Conservation (phyloP, 2,797 vertebrate genomes). For the Peromyscus attwateri region DNA sequence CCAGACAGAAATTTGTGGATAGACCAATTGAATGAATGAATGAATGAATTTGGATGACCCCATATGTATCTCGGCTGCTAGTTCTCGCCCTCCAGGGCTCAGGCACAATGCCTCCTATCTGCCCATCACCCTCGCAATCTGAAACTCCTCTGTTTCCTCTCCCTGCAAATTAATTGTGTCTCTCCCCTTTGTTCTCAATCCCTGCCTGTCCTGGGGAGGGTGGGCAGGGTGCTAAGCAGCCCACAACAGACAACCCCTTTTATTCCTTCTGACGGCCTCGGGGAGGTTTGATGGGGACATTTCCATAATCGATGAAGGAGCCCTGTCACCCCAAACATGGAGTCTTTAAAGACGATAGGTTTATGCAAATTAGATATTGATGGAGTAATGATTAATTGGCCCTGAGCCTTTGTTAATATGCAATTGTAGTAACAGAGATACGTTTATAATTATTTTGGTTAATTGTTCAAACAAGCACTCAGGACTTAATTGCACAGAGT, state of each 20-base stretch:
- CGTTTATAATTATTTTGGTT: constrained; percentile 95
- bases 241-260: constrained; percentile 90
- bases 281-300: constrained; percentile 94
- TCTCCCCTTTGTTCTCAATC: constrained; percentile 80
- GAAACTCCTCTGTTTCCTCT: not conserved
- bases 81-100: not conserved
- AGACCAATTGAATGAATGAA: not conserved
- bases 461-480: constrained; percentile 96
- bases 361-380: constrained; percentile 99
- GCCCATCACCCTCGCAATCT: not conserved
- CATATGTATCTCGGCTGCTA: not conserved
- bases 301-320: constrained; percentile 98
- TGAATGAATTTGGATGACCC: not conserved
- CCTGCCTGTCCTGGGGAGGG: constrained; percentile 83
- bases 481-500: constrained; percentile 88
- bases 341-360: constrained; percentile 97
- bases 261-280: constrained; percentile 94
- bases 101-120: not conserved
- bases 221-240: constrained; percentile 87
- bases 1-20: not conserved
- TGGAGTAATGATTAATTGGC: constrained; percentile 97
- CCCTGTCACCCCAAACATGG: constrained; percentile 96
- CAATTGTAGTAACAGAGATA: constrained; percentile 94
- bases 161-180: constrained; percentile 13
- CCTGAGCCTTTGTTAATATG: constrained; percentile 96